Evolutionary conservation across 2,888 invertebrate genomes (phyloP).

Genomic region (Sclerodermus sp.): DNA sequence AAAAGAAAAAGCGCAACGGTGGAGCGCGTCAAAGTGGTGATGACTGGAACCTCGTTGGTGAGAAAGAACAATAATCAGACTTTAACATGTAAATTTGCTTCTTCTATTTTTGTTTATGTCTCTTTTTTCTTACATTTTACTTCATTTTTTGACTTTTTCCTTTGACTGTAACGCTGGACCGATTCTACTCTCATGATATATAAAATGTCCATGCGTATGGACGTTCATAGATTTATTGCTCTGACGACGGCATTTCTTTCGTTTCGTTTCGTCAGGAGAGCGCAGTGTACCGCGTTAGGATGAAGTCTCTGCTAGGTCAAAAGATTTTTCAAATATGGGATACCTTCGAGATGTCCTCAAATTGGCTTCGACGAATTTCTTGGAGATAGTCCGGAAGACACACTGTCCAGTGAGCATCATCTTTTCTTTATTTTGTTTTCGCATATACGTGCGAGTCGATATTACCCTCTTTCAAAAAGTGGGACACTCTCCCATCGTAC

Average conservation of each 20-base stretch:
- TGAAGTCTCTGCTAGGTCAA: constrained; percentile 27
- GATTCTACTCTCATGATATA: neutral
- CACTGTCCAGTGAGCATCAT: constrained; percentile 28
- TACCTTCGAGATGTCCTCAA: constrained; percentile 25
- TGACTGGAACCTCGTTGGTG: constrained; percentile 58
- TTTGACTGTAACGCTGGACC: neutral
- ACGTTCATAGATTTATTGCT: constrained; percentile 11
- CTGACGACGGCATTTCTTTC: constrained; percentile 29
- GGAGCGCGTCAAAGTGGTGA: constrained; percentile 51
- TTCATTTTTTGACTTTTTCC: too few species aligned
- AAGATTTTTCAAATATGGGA: constrained; percentile 28
- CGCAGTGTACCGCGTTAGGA: constrained; percentile 30
- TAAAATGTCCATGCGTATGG: neutral
- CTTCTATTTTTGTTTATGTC: constrained; percentile 27
- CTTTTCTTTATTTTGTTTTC: constrained; percentile 32
- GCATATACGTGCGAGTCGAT: constrained; percentile 7
- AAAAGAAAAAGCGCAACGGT: constrained; percentile 54
- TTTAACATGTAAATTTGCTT: constrained; percentile 42
- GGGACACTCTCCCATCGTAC: neutral
- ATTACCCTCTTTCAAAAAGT: neutral
- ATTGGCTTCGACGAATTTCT: constrained; percentile 27
- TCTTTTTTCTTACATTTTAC: constrained; percentile 4
- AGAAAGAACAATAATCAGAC: constrained; percentile 48
- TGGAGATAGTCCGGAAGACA: constrained; percentile 24
- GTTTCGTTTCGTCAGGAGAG: constrained; percentile 26